Percentiles rank a stretch among this genome's conserved stretches.
These are phyloP conservation scores for Nyctibius grandis DNA, from an alignment of 2,797 vertebrate species.

Conservation along the genomic window DNA sequence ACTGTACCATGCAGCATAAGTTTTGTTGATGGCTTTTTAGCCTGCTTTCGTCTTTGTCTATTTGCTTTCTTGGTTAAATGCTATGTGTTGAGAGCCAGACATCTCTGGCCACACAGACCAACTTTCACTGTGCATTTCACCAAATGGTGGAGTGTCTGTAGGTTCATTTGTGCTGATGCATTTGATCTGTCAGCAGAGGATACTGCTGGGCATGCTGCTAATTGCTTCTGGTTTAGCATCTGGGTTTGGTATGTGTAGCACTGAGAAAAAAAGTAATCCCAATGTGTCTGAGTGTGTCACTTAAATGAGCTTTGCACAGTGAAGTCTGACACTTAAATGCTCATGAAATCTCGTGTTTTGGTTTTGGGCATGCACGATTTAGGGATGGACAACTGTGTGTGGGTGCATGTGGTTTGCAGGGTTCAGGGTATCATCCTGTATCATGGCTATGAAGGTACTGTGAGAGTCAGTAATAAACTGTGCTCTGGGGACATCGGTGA, in stretches of 20 bases:
- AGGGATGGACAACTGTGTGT: background rate
- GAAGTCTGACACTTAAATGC: background rate
- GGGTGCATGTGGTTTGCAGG: background rate
- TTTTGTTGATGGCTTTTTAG: background rate
- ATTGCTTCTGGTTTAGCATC: background rate
- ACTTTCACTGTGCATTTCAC: background rate
- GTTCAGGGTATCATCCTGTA: background rate
- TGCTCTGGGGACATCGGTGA: background rate
- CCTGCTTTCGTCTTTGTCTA: background rate
- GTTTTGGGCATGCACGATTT: background rate
- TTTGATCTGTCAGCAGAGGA: background rate
- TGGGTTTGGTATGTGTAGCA: background rate
- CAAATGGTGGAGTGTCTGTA: background rate
- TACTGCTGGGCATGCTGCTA: background rate
- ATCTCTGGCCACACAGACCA: background rate
- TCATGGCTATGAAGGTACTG: background rate
- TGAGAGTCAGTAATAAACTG: background rate
- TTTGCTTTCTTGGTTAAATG: background rate
- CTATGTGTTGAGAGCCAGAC: background rate
- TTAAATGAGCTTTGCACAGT: background rate
- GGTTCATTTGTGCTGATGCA: background rate
- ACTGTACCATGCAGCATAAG: background rate
- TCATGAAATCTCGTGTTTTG: background rate
- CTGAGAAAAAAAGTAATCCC: fast-evolving
- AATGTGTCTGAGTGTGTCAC: background rate